phyloP scores from a whole-genome alignment of 2,888 invertebrate species.

The Xanthia togata region DNA sequence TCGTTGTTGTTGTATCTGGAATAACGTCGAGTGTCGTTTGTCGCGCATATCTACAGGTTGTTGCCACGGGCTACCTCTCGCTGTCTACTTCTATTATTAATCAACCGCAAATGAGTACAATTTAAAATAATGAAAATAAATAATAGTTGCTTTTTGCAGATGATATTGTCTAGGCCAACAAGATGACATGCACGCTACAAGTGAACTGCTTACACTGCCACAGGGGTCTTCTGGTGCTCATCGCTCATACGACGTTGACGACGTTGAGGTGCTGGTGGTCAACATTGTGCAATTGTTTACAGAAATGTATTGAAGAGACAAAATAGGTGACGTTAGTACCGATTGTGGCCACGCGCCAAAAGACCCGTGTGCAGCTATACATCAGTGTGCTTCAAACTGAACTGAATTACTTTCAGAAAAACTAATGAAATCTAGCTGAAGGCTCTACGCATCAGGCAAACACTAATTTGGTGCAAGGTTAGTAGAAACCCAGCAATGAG shows the following conservation, averaged over 20 bases:
- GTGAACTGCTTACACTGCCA: not conserved
- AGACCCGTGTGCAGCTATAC: not conserved
- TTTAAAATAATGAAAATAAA: not conserved
- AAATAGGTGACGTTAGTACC: not conserved
- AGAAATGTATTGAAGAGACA: not conserved
- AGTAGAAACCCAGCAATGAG: no score
- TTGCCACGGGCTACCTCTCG: not conserved
- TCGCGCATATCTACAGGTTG: slow-evolving; percentile 2
- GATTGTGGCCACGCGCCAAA: not conserved
- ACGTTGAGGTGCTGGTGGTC: no score
- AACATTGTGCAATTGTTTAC: not conserved
- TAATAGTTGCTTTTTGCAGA: not conserved
- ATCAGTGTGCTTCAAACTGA: not conserved
- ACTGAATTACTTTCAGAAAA: not conserved
- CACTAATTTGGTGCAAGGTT: not conserved
- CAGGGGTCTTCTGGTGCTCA: not conserved
- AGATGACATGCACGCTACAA: slow-evolving; percentile 2
- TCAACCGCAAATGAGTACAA: not conserved
- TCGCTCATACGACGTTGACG: not conserved
- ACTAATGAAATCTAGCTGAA: not conserved
- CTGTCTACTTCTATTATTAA: not conserved
- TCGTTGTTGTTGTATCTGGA: slow-evolving; percentile 23
- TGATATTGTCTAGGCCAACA: not conserved
- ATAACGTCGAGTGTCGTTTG: slow-evolving; percentile 12
- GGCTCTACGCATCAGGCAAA: not conserved